Conservation (phyloP, 2,113 vertebrate genomes). For the Sturnira hondurensis region DNA sequence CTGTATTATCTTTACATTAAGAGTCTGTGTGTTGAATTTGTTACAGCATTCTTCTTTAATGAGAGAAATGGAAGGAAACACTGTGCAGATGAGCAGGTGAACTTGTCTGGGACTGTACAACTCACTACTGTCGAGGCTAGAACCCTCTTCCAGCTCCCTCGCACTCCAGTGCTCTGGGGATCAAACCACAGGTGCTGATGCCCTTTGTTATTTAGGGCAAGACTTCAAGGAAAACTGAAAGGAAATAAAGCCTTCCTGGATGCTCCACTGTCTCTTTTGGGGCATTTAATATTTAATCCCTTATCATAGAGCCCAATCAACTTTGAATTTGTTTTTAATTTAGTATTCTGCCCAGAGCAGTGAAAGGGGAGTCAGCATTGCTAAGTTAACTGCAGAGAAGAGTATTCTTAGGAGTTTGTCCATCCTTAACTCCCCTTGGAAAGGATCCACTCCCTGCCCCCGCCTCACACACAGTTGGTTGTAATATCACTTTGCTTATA, state of each 20-base stretch:
- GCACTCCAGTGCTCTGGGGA: background rate
- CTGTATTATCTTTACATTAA: background rate
- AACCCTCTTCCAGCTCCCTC: background rate
- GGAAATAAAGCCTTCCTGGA: background rate
- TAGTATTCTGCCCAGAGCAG: conserved; percentile 5
- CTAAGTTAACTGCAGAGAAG: conserved; percentile 1
- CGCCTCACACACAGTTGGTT: background rate
- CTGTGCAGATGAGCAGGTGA: background rate
- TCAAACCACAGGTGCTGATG: background rate
- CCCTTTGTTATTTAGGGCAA: background rate
- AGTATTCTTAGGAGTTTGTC: background rate
- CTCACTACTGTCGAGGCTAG: background rate
- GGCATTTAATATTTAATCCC: background rate
- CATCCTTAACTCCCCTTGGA: background rate
- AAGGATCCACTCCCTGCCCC: background rate
- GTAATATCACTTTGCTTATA: background rate
- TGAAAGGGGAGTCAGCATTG: background rate
- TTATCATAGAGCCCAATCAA: background rate
- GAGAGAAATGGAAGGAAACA: background rate
- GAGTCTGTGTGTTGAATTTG: conserved; percentile 6
- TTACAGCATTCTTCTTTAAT: background rate
- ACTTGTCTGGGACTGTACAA: background rate
- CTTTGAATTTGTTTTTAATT: conserved; percentile 11
- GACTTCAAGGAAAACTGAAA: background rate
- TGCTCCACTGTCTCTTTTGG: background rate